Evolutionary conservation across 2,113 vertebrate genomes (phyloP), one percentile per base, ranked within the genome.

Genomic region (Corythoichthys intestinalis): DNA sequence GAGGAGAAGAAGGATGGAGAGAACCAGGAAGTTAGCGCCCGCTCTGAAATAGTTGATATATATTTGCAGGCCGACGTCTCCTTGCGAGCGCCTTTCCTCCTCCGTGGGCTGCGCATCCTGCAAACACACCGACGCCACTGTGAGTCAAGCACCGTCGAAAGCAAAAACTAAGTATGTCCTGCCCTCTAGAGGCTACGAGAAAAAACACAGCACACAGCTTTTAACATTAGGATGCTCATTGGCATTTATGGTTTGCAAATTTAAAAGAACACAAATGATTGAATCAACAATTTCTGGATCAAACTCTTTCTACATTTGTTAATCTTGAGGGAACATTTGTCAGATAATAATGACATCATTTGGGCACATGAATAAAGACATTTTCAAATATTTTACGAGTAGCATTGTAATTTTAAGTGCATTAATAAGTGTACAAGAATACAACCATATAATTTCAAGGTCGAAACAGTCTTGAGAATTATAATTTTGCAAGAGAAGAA

Each of bases 41-140:
- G 96, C 94, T 58, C 72, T 73, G 64, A 98, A 94, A 80, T 96
- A 97, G 78, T 94, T 96, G 78, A 91, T 90, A 71, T 98, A 98
- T 74, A 94, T 52, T 52, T 84, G 91, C 8, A 96, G 75, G 75
- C 72, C 86, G 53, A 98, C 79, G 80, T 91, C 93, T 71, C 96
- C 96, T 57, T 95, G 94, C 4, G 90, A 93, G 17, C 95, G 94
- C 58, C 71, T 93, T 84, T 98, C 96, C 65, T 96, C 94, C 11
- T 91, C 69, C 48, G 91, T 20, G 11, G 78, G 87, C 49, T 92
- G 86, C 1, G 85, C 65, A 49, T 86, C 85, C 82, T 97, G 65
- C 61, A 83, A 14, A 71, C 63, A 86, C 69, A 79, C 54, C 67
- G 48, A 50, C 57, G 69, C 77, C 67, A 78, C 69, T 61, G 49